Percentiles rank a stretch among this genome's conserved stretches.
phyloP scores from a whole-genome alignment of 2,888 invertebrate species.

The Pyrrhia umbra region DNA sequence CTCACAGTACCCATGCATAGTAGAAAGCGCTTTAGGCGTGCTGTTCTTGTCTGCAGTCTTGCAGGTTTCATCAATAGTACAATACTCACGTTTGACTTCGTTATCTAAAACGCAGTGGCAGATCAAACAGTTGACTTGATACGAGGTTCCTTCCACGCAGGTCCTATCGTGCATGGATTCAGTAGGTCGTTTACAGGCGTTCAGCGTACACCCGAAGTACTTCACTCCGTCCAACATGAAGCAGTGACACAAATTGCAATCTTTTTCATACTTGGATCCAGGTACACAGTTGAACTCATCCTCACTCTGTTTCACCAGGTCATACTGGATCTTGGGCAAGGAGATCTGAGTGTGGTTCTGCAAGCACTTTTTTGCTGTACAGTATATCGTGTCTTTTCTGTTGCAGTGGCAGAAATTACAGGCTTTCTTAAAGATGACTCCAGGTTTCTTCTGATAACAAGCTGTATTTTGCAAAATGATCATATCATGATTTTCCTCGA shows the following conservation, averaged over 20 bases:
- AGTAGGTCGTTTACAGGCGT: slow-evolving; percentile 62
- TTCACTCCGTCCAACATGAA: slow-evolving; percentile 66
- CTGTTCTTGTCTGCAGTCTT: slow-evolving; percentile 5
- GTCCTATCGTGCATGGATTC: slow-evolving; percentile 38
- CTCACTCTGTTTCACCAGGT: slow-evolving; percentile 20
- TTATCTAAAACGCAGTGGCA: slow-evolving; percentile 70
- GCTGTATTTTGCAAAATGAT: slow-evolving; percentile 6
- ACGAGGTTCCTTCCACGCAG: slow-evolving; percentile 72
- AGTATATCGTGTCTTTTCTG: slow-evolving; percentile 77
- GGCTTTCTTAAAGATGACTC: slow-evolving; percentile 79
- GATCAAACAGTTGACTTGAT: slow-evolving; percentile 73
- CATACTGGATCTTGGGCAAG: slow-evolving; percentile 30
- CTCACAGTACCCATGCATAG: slow-evolving; percentile 78
- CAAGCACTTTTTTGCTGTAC: slow-evolving; percentile 81
- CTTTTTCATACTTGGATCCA: slow-evolving; percentile 72
- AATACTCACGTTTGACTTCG: slow-evolving; percentile 67
- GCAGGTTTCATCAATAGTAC: slow-evolving; percentile 66
- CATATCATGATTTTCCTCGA: background rate
- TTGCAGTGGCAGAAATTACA: slow-evolving; percentile 90
- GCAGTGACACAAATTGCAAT: slow-evolving; percentile 81
- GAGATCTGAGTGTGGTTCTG: slow-evolving; percentile 27
- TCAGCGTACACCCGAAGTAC: slow-evolving; percentile 82
- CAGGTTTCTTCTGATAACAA: slow-evolving; percentile 66
- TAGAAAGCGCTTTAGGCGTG: slow-evolving; percentile 44
- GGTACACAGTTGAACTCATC: slow-evolving; percentile 71